A percentile compares a stretch with the other conserved stretches of the same genome.
These are phyloP conservation scores for Oreotrochilus melanogaster DNA, from an alignment of 2,113 vertebrate species.

Conservation along the genomic window DNA sequence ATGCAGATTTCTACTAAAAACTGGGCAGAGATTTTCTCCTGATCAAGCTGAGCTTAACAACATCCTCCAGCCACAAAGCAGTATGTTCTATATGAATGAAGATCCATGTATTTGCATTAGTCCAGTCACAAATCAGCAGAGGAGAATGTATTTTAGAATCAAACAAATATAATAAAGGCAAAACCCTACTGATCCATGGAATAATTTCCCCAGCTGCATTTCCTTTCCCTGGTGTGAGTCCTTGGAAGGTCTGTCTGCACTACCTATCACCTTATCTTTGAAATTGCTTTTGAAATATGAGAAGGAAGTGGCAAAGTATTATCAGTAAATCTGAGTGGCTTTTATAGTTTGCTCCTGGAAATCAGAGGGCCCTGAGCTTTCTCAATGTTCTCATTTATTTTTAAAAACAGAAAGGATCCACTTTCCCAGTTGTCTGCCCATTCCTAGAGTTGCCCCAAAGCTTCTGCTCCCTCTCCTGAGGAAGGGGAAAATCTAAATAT, in stretches of 20 bases:
- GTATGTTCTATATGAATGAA: background rate
- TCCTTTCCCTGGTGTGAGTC: background rate
- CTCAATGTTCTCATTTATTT: background rate
- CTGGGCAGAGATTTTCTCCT: background rate
- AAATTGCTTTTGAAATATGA: background rate
- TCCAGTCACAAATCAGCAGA: background rate
- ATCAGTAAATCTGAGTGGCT: background rate
- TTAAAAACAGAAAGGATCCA: background rate
- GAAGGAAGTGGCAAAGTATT: background rate
- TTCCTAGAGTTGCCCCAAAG: background rate
- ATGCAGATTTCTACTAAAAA: background rate
- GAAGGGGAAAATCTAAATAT: background rate
- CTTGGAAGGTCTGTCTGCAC: background rate
- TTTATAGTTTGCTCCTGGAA: background rate
- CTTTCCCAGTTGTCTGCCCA: background rate
- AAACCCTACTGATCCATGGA: background rate
- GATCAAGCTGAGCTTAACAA: background rate
- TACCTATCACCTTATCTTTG: background rate
- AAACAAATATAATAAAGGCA: background rate
- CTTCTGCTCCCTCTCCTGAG: background rate
- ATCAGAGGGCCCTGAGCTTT: background rate
- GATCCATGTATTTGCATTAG: background rate
- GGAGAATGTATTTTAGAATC: background rate
- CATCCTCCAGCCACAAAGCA: background rate
- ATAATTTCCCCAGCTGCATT: background rate